Base-by-base conservation (phyloP, 2,113 vertebrate genomes). In the Globicephala melas region DNA sequence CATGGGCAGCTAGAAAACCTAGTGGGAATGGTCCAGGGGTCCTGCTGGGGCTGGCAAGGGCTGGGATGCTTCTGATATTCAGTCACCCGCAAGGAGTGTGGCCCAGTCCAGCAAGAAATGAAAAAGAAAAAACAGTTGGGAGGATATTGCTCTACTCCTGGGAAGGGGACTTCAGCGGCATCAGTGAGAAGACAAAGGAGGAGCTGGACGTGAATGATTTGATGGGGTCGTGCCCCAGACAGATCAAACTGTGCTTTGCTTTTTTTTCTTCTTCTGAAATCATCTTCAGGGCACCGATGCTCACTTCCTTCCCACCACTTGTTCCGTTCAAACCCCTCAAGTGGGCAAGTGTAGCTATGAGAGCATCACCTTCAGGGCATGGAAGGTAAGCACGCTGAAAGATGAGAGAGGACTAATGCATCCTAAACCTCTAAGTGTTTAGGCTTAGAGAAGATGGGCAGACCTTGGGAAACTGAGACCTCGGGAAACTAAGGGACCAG, bases 201-300 rank as follows among this genome's bases (percentile, higher is more conserved):
- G 3, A 33, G 44, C 23, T 18, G 8, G 82, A n/a, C 2, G 41
- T 26, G 18, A 21, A 3, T 2, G 13, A 33, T 1, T 1, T 15
- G 25, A 10, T 31, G 62, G 17, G 23, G 3, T 20, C 11, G 1
- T 23, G 58, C 18, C 71, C 31, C 25, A 41, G 6, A 1, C 18
- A 3, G 58, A 18, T 41, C 47, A 1, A 5, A n/a, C 7, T 65
- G 38, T 21, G 4, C 23, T 44, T 44, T 6, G 3, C 4, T 33
- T 33, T 60, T 58, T 58, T 9, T 36, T 10, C 17, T 38, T 71
- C 36, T 2, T 63, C 62, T 77, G 53, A 55, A 60, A 26, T 44
- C n/a, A 55, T 68, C 15, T 28, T 33, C 71, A 91, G 50, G 21
- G 5, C 11, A 23, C 17, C 7, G n/a, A 65, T 2, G 0, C 5